Conservation (phyloP, 2,888 invertebrate genomes). For the Aphidoletes aphidimyza region DNA sequence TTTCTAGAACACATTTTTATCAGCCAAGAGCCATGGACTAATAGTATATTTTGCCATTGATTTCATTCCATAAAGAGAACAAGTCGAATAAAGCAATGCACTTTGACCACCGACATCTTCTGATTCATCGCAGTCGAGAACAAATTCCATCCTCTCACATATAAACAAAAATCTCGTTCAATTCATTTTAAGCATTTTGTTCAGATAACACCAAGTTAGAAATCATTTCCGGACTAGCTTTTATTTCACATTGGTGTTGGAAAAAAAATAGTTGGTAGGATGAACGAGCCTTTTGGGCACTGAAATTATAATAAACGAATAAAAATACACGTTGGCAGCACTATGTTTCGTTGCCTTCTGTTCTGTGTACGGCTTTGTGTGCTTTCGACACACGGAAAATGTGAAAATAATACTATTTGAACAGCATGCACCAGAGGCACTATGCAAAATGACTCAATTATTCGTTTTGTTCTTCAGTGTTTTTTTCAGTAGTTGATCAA, state of each 20-base stretch:
- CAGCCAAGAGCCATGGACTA: too few relatives aligned
- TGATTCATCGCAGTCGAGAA: too few relatives aligned
- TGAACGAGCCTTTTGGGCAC: conserved; percentile 10
- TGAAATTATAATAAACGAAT: conserved; percentile 47
- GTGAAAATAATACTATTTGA: conserved; percentile 2
- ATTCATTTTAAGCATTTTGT: background rate
- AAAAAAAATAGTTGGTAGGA: background rate
- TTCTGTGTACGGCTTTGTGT: background rate
- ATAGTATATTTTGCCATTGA: too few relatives aligned
- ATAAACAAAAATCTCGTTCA: background rate
- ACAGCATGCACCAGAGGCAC: conserved; percentile 16
- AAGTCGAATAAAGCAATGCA: too few relatives aligned
- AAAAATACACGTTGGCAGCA: background rate
- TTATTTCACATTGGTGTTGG: background rate
- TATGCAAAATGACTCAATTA: conserved; percentile 32
- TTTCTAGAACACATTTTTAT: too few relatives aligned
- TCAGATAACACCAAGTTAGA: conserved; percentile 4
- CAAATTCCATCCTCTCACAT: background rate
- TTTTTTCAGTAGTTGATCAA: conserved; percentile 24
- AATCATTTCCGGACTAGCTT: background rate
- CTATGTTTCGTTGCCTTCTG: background rate
- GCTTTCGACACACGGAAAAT: conserved; percentile 24
- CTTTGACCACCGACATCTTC: too few relatives aligned
- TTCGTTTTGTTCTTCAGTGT: background rate
- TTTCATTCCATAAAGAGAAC: too few relatives aligned